Base-by-base conservation (phyloP, 1,140 invertebrate species). In the Psix sp. region DNA sequence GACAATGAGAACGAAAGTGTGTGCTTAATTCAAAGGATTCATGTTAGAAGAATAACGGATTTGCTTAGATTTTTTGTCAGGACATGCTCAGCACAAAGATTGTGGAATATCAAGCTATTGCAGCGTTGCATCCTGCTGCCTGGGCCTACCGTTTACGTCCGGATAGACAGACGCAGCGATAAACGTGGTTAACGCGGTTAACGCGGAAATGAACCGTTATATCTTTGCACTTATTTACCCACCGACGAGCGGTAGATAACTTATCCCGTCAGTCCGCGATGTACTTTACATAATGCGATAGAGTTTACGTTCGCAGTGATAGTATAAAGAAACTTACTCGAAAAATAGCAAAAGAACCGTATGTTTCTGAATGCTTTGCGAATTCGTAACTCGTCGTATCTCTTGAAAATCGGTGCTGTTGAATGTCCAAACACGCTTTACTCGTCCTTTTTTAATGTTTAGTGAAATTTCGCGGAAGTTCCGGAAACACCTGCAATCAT, bases 171-270 rank as follows among this genome's bases (percentile, higher is more conserved):
- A 82, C 82, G 78, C 62, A 72, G 76, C 82, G 84, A 86, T 85
- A 86, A 86, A 79, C 80, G 78, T 71, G 76, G 75, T 67, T 82
- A 70, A 70, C 54, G 66, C 48, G 45, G 59, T 72, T 84, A 82
- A 83, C 77, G 79, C 84, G 83, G 84, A 86, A 87, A 86, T 85
- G 82, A 86, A 87, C 85, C 85, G 85, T 86, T 87, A 87, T 84
- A 84, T 85, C 85, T 84, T 84, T 84, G 83, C 82, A 85, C 82
- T 84, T 82, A 82, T 84, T 85, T 84, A 82, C 77, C 79, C 79
- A 79, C 77, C 77, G 74, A 74, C 71, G 73, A 76, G n/a, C n/a
- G 72, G 70, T 72, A 77, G 79, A 77, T 76, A 77, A 77, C 48
- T 77, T 76, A 78, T 78, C 76, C 76, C 52, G 76, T 71, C 73